Base-by-base conservation (phyloP, 2,113 vertebrate genomes). In the Chloropsis cyanopogon region DNA sequence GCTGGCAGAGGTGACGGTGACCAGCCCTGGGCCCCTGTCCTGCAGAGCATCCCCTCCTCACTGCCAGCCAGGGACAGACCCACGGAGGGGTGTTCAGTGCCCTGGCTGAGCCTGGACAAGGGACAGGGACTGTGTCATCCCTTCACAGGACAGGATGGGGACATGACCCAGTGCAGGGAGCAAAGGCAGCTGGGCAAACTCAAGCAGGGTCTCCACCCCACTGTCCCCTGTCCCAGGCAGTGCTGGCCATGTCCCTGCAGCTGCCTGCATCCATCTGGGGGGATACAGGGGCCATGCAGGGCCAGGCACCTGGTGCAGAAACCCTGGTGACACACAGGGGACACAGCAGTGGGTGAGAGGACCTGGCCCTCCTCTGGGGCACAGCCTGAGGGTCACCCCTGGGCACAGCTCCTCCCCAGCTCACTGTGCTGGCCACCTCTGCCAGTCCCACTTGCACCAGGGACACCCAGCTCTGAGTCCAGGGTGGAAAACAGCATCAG, bases 11-110 rank as follows among this genome's bases (percentile, higher is more conserved):
- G 46, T 60, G 78, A 41, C 52, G 41, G 31, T n/a, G 85, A 63
- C 21, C 65, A 71, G 61, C 24, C 28, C 31, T 9, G 9, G 28
- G 47, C 7, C 8, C 4, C 14, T 0, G 0, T 54, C 1, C 4
- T 59, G 47, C 13, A 28, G 42, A 47, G 11, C 21, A 11, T 16
- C 20, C 22, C 28, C 15, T 52, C 41, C 18, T 53, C 33, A 5
- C 22, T 1, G 0, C 24, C 24, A n/a, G 42, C 13, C 23, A 3
- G 69, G 65, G 22, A 49, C 19, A 80, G 59, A 47, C 24, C 33
- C 24, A 2, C 7, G 8, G 37, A 3, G 16, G 37, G 61, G n/a
- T 20, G 31, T 37, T 28, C 20, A 14, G 39, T 21, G 26, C 4
- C 35, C 47, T 14, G 2, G 37, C 28, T 61, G 50, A 47, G 65